Evolutionary conservation across 2,113 vertebrate species (phyloP).

Genomic region (Crotalus viridis): DNA sequence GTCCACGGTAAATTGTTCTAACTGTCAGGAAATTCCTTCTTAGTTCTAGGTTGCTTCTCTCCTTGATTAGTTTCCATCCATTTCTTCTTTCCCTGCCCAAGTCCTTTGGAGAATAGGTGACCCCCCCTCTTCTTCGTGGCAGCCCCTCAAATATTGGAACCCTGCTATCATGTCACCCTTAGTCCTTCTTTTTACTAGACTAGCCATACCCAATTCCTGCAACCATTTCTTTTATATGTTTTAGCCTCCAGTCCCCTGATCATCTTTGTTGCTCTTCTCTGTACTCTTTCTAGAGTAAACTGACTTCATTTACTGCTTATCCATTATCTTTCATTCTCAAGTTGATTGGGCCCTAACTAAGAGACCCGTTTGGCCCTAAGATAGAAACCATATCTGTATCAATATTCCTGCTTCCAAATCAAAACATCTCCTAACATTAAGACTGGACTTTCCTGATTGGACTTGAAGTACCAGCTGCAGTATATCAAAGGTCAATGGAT

Average conservation of each 20-base stretch:
- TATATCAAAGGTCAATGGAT: constrained; percentile 20
- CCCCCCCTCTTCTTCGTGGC: neutral
- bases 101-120: neutral
- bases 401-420: neutral
- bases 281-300: neutral
- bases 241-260: neutral
- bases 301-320: neutral
- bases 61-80: neutral
- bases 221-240: neutral
- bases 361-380: neutral
- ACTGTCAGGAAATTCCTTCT: neutral
- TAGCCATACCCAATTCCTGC: neutral
- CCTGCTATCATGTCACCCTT: neutral
- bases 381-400: neutral
- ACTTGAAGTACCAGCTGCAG: neutral
- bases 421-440: constrained; percentile 23
- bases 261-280: neutral
- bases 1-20: neutral
- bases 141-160: neutral
- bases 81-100: neutral
- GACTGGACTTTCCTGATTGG: neutral
- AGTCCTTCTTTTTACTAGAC: neutral
- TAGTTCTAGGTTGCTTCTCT: neutral
- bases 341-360: neutral
- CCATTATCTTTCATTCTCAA: neutral